These are phyloP conservation scores for Macrophya alboannulata DNA, from an alignment of 2,888 invertebrate species.

Conservation along the genomic window DNA sequence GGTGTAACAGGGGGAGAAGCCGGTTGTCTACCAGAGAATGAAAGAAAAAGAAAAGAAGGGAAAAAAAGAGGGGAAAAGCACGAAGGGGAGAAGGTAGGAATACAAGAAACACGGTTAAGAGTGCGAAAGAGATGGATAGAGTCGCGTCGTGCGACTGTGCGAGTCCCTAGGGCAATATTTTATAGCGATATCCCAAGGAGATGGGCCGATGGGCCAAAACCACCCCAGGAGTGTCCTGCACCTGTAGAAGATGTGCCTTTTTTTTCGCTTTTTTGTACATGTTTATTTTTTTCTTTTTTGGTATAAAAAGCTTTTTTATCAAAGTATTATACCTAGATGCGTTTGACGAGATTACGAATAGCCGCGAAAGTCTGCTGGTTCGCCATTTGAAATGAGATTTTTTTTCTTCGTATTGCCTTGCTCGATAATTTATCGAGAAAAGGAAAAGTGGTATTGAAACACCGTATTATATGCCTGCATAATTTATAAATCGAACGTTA, in stretches of 20 bases:
- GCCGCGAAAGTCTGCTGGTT: not conserved
- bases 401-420: not conserved
- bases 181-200: constrained; percentile 39
- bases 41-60: not conserved
- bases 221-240: constrained; percentile 20
- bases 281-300: not conserved
- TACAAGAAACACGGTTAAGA: not conserved
- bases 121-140: constrained; percentile 44
- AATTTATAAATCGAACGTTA: not conserved
- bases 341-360: constrained; percentile 11
- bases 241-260: not conserved
- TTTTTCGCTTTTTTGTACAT: not conserved
- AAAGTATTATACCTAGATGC: not conserved
- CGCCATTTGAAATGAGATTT: not conserved
- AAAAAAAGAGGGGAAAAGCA: constrained; percentile 11
- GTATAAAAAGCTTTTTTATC: not conserved
- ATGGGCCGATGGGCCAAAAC: constrained; percentile 30
- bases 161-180: constrained; percentile 53
- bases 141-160: constrained; percentile 26
- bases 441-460: not conserved
- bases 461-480: not conserved
- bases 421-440: not conserved
- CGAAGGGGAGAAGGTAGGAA: not conserved
- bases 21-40: not conserved
- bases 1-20: not conserved